These are phyloP conservation scores for Cephalophus harveyi DNA, from an alignment of 2,113 vertebrate genomes.

Conservation along the genomic window DNA sequence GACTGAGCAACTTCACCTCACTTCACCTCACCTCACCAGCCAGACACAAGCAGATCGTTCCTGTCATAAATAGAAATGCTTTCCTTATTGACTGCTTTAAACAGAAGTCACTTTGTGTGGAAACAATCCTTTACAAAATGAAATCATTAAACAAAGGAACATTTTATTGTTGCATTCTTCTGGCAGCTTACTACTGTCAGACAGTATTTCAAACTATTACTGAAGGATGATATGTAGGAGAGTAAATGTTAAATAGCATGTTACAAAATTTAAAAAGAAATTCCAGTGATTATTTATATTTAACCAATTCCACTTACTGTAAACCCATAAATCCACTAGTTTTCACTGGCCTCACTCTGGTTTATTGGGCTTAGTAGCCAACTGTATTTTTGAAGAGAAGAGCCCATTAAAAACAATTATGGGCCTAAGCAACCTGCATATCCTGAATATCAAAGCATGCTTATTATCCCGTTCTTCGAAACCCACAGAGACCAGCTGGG, in stretches of 20 bases:
- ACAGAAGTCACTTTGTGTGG: not conserved
- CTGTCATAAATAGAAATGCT: not conserved
- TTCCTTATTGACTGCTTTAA: not conserved
- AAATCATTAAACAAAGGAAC: slow-evolving; percentile 19
- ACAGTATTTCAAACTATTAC: not conserved
- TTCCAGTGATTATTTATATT: not conserved
- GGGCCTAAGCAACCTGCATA: slow-evolving; percentile 6
- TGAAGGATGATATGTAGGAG: not conserved
- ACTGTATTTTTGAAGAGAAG: slow-evolving; percentile 44
- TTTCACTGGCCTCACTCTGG: not conserved
- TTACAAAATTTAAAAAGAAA: not conserved
- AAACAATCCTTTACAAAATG: slow-evolving; percentile 22
- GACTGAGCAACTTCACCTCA: too few species aligned
- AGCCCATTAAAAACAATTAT: slow-evolving; percentile 49
- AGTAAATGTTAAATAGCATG: not conserved
- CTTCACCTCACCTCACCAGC: too few species aligned
- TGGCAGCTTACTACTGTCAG: not conserved
- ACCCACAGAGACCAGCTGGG: slow-evolving; percentile 3
- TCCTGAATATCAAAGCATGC: slow-evolving; percentile 31
- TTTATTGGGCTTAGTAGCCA: slow-evolving; percentile 34
- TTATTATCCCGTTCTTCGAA: slow-evolving; percentile 11
- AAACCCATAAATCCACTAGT: slow-evolving; percentile 8
- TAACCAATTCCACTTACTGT: slow-evolving; percentile 40
- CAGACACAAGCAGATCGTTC: not conserved
- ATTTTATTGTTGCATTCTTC: slow-evolving; percentile 20